Percentiles rank a stretch among this genome's conserved stretches.
Conservation (phyloP, 2,113 vertebrate genomes). For the Procapra przewalskii region DNA sequence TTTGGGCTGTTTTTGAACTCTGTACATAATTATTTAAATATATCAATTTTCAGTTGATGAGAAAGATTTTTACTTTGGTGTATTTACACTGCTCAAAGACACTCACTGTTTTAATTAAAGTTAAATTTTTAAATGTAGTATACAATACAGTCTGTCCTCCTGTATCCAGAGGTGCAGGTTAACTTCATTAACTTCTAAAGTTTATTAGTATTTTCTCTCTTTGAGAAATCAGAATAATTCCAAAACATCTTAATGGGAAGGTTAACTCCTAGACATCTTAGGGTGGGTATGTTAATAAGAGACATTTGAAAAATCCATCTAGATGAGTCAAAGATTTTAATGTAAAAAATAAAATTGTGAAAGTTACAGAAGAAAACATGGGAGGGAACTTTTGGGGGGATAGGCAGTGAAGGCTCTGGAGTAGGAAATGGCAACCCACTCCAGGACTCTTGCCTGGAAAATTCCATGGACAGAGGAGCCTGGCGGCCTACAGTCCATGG, state of each 20-base stretch:
- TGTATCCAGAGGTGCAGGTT: not conserved
- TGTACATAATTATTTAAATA: not conserved
- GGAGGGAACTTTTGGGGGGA: not conserved
- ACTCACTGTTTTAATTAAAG: not conserved
- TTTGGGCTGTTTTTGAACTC: not conserved
- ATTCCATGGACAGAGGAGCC: not conserved
- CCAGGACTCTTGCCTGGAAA: not conserved
- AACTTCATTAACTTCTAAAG: not conserved
- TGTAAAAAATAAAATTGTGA: not conserved
- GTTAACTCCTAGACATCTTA: not conserved
- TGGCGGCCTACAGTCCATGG: not conserved
- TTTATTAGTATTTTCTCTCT: not conserved
- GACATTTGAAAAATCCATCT: not conserved
- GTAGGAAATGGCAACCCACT: not conserved
- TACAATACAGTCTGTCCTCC: not conserved
- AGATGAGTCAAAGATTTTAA: not conserved
- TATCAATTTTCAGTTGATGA: not conserved
- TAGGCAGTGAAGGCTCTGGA: not conserved
- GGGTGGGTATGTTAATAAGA: not conserved
- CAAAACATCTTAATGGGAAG: not conserved
- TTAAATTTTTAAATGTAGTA: not conserved
- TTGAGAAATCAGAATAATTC: constrained; percentile 22
- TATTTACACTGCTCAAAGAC: not conserved
- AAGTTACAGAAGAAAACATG: not conserved
- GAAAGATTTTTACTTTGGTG: not conserved